phyloP scores from a whole-genome alignment of 64 coral and sea anemone species.

The Actinia equina region DNA sequence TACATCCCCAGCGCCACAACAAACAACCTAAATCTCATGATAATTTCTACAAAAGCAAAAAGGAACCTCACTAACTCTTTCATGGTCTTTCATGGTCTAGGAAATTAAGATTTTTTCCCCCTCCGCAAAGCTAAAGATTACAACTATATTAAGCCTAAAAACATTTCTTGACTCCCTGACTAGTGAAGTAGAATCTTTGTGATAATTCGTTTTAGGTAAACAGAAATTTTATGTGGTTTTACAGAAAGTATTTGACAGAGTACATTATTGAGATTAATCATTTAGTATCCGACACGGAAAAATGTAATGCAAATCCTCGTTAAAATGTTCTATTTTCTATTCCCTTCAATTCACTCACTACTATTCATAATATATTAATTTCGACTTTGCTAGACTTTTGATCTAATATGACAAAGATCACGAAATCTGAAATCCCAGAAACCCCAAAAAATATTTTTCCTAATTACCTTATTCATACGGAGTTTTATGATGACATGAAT shows the following conservation, averaged over 20 bases:
- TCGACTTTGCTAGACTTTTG: not conserved
- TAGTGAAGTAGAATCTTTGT: not conserved
- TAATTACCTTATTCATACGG: not conserved
- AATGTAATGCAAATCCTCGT: not conserved
- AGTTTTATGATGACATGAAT: not conserved
- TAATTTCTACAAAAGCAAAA: not conserved
- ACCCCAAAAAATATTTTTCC: not conserved
- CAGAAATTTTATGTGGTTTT: constrained; percentile 9
- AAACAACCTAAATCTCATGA: not conserved
- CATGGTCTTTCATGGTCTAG: not conserved
- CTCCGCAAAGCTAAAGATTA: not conserved
- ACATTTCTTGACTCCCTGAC: not conserved
- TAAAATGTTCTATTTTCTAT: not conserved
- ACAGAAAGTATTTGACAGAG: not conserved
- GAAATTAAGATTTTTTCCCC: not conserved
- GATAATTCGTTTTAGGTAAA: not conserved
- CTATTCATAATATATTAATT: not conserved
- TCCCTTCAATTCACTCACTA: not conserved
- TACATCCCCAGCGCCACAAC: not conserved
- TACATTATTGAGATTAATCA: not conserved
- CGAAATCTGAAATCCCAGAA: not conserved
- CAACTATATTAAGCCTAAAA: not conserved
- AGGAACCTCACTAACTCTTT: not conserved
- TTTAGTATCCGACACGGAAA: not conserved
- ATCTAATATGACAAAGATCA: not conserved